A percentile compares a stretch with the other conserved stretches of the same genome.
phyloP scores from a whole-genome alignment of 1,140 invertebrate species.

The Macrocentrus cingulum region DNA sequence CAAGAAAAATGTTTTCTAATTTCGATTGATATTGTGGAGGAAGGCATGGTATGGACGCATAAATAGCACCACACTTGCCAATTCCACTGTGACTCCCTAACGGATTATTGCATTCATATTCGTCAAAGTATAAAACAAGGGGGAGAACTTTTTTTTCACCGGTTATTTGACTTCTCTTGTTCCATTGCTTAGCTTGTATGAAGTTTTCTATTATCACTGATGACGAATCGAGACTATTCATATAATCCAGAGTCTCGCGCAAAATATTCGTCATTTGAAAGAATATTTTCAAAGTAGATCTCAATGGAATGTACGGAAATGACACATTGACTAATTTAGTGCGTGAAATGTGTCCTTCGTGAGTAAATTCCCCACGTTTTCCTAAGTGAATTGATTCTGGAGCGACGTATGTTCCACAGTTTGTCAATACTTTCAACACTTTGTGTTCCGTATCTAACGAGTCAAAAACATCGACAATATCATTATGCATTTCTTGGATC shows the following conservation, averaged over 20 bases:
- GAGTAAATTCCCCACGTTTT: no score
- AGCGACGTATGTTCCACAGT: not conserved
- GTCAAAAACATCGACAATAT: no score
- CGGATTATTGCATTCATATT: slow-evolving; percentile 20
- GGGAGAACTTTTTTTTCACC: slow-evolving; percentile 34
- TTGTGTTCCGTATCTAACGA: no score
- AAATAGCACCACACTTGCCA: slow-evolving; percentile 38
- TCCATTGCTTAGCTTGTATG: slow-evolving; percentile 39
- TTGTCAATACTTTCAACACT: no score
- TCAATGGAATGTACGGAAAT: no score
- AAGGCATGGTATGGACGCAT: slow-evolving; percentile 37
- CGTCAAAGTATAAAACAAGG: slow-evolving; percentile 34
- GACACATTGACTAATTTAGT: no score
- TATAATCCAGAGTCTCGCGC: slow-evolving; percentile 24
- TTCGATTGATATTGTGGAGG: slow-evolving; percentile 30
- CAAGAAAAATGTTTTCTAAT: slow-evolving; percentile 41
- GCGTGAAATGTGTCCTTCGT: no score
- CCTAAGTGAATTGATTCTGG: slow-evolving; percentile 28
- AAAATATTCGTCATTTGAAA: slow-evolving; percentile 30
- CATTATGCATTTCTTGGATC: no score
- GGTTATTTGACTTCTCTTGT: slow-evolving; percentile 20
- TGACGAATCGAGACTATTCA: slow-evolving; percentile 28
- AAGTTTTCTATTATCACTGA: slow-evolving; percentile 34
- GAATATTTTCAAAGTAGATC: slow-evolving; percentile 31
- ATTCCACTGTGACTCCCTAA: slow-evolving; percentile 33